phyloP scores from a whole-genome alignment of 2,113 vertebrate species.

The Xiphorhynchus elegans region DNA sequence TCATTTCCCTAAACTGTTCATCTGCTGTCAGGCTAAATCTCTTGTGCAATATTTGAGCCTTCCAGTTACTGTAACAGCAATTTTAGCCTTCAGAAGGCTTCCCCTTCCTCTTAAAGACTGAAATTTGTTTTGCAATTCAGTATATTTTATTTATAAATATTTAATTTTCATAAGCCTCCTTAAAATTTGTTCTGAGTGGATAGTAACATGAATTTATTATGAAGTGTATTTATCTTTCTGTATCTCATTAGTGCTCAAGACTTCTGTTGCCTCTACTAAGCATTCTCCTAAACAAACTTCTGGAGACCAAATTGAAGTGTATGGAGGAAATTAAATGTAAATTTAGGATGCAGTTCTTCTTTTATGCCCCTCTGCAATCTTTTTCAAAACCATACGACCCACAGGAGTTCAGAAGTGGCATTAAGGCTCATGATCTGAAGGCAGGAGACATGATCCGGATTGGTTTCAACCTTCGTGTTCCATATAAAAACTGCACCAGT shows the following conservation, averaged over 20 bases:
- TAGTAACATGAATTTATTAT: conserved; percentile 67
- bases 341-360: neutral
- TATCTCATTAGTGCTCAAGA: conserved; percentile 32
- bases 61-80: conserved; percentile 65
- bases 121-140: conserved; percentile 52
- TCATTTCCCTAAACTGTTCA: conserved; percentile 43
- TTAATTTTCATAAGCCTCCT: conserved; percentile 60
- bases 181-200: conserved; percentile 46
- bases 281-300: conserved; percentile 34
- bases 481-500: neutral
- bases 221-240: conserved; percentile 53
- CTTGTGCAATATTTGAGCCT: conserved; percentile 59
- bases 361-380: neutral
- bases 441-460: neutral
- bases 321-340: neutral
- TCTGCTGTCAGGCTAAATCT: conserved; percentile 41
- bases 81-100: conserved; percentile 56
- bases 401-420: neutral
- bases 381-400: neutral
- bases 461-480: neutral
- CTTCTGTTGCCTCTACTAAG: conserved; percentile 25
- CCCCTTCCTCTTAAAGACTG: conserved; percentile 47
- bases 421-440: neutral
- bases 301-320: neutral
- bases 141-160: conserved; percentile 67